A percentile compares a stretch with the other conserved stretches of the same genome.
Evolutionary conservation across 2,888 invertebrate species (phyloP).

Genomic region (Nemoura dubitans): DNA sequence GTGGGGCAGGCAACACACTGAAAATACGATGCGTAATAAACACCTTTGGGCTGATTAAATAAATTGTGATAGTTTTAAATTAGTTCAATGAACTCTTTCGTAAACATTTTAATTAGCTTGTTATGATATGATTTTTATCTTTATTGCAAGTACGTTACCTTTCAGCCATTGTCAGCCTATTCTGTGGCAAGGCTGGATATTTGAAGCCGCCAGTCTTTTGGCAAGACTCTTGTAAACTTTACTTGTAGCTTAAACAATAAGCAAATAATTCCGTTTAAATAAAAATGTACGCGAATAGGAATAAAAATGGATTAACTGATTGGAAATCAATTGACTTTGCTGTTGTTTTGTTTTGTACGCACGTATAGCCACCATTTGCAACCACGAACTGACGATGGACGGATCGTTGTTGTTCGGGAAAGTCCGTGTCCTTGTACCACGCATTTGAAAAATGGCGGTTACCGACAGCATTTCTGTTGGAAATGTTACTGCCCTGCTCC

Average conservation of each 20-base stretch:
- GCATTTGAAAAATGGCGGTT: no score
- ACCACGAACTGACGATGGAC: not conserved
- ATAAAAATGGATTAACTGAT: not conserved
- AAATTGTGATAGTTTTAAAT: not conserved
- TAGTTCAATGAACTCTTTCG: not conserved
- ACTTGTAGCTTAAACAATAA: not conserved
- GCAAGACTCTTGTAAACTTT: not conserved
- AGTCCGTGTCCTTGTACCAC: not conserved
- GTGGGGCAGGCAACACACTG: not conserved
- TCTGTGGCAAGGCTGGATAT: not conserved
- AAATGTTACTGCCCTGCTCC: no score
- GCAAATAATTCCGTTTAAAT: not conserved
- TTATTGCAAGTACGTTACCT: not conserved
- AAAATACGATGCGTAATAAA: not conserved
- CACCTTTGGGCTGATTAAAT: not conserved
- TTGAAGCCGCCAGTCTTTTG: not conserved
- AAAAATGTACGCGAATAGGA: not conserved
- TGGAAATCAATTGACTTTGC: not conserved
- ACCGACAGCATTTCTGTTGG: no score
- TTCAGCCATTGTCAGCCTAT: conserved; percentile 12
- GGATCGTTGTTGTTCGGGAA: not conserved
- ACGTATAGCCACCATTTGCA: not conserved
- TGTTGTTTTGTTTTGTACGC: conserved; percentile 12
- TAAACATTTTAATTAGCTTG: not conserved
- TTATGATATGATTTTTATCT: not conserved